Conservation (phyloP, 2,888 invertebrate genomes). For the Ichneumoninae sp. region DNA sequence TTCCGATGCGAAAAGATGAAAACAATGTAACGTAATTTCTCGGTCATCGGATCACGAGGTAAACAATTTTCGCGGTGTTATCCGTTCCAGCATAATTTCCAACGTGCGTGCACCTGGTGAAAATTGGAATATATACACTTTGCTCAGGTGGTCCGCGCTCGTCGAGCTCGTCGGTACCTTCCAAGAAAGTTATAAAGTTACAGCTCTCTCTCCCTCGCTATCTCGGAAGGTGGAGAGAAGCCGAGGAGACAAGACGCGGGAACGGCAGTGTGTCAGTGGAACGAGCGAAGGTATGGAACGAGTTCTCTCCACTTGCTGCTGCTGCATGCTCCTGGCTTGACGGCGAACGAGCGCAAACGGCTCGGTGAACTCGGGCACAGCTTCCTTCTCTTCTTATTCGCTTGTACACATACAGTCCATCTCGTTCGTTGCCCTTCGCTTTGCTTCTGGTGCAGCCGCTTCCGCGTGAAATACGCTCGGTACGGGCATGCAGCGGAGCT, state of each 20-base stretch:
- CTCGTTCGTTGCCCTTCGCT: constrained; percentile 59
- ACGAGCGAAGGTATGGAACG: constrained; percentile 70
- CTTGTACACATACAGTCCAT: constrained; percentile 31
- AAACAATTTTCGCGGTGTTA: constrained; percentile 6
- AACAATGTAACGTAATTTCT: not conserved
- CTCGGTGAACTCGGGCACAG: constrained; percentile 50
- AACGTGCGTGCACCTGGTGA: constrained; percentile 9
- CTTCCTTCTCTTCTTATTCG: constrained; percentile 46
- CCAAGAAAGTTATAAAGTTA: constrained; percentile 59
- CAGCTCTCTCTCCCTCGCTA: constrained; percentile 11
- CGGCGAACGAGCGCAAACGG: constrained; percentile 46
- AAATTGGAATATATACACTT: not conserved
- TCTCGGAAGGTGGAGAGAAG: constrained; percentile 32
- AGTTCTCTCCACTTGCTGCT: constrained; percentile 65
- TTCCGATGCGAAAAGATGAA: not conserved
- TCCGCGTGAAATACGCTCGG: constrained; percentile 58
- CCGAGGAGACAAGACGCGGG: constrained; percentile 39
- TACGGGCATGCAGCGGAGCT: constrained; percentile 15
- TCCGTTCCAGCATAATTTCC: constrained; percentile 5
- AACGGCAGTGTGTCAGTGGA: constrained; percentile 77
- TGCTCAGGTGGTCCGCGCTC: not conserved
- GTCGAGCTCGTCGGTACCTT: constrained; percentile 29
- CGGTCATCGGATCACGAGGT: not conserved
- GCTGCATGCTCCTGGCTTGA: constrained; percentile 29
- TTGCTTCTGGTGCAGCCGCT: constrained; percentile 40